Percentiles rank a stretch among this genome's conserved stretches.
These are phyloP conservation scores for Panzeria rudis DNA, from an alignment of 2,888 invertebrate species.

Conservation along the genomic window DNA sequence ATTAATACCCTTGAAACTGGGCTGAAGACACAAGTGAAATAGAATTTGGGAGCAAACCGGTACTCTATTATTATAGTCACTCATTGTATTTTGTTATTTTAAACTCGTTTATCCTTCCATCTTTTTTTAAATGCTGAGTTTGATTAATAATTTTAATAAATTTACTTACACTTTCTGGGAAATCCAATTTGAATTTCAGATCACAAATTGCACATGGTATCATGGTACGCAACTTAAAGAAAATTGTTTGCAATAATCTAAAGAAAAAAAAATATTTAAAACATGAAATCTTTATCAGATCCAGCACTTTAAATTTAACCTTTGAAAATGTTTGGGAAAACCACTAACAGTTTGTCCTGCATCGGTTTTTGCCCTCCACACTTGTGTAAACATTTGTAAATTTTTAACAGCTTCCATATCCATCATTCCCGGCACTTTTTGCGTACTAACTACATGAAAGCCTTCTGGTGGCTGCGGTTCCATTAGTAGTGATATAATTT, in stretches of 20 bases:
- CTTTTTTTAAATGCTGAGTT: too few species aligned
- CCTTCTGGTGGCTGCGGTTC: constrained; percentile 90
- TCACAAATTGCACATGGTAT: constrained; percentile 94
- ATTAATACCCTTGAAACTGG: too few species aligned
- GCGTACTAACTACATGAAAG: constrained; percentile 91
- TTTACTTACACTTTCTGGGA: constrained; percentile 90
- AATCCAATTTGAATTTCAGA: constrained; percentile 91
- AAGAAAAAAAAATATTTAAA: not conserved
- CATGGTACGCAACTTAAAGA: constrained; percentile 94
- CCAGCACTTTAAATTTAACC: constrained; percentile 75
- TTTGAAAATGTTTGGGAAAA: constrained; percentile 85
- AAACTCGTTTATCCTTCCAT: too few species aligned
- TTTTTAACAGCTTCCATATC: constrained; percentile 88
- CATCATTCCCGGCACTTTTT: constrained; percentile 89
- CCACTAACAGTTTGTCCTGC: constrained; percentile 84
- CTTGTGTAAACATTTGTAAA: constrained; percentile 93
- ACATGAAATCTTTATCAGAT: not conserved
- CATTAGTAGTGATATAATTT: constrained; percentile 89
- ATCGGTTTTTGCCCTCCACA: constrained; percentile 88
- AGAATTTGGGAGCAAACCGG: too few species aligned
- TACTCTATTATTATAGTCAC: too few species aligned
- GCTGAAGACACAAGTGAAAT: too few species aligned
- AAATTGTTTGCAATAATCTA: constrained; percentile 88
- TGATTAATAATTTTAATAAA: not conserved
- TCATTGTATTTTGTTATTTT: too few species aligned